Evolutionary conservation across 1,140 invertebrate species (phyloP).

Genomic region (Drosophila novamexicana): DNA sequence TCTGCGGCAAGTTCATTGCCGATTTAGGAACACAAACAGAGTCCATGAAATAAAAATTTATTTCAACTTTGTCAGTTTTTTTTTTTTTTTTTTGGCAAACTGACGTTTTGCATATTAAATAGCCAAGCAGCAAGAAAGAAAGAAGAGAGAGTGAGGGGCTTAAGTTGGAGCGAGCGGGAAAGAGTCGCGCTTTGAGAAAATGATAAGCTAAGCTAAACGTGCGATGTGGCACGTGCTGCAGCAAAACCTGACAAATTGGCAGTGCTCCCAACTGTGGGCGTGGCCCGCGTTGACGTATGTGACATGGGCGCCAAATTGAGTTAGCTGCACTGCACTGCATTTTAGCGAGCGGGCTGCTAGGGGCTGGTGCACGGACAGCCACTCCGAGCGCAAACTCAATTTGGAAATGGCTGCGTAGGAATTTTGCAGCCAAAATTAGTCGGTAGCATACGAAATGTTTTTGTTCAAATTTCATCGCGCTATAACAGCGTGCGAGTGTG

Average conservation of each 20-base stretch:
- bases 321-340: constrained; percentile 53
- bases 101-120: constrained; percentile 81
- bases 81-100: constrained; percentile 68
- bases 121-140: constrained; percentile 26
- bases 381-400: constrained; percentile 62
- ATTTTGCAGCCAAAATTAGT: constrained; percentile 73
- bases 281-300: constrained; percentile 78
- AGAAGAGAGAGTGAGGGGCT: not conserved
- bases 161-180: constrained; percentile 32
- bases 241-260: constrained; percentile 75
- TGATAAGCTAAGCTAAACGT: constrained; percentile 83
- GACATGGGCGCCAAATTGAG: constrained; percentile 81
- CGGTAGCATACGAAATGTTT: constrained; percentile 58
- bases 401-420: constrained; percentile 47
- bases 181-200: constrained; percentile 70
- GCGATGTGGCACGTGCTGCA: constrained; percentile 78
- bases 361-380: not conserved
- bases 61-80: constrained; percentile 82
- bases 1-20: constrained; percentile 79
- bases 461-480: constrained; percentile 26
- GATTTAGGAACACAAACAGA: constrained; percentile 51
- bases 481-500: not conserved
- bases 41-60: constrained; percentile 83
- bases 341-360: constrained; percentile 13
- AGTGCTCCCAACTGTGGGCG: constrained; percentile 60